phyloP scores from a whole-genome alignment of 2,113 vertebrate genomes.

The Sitta europaea region DNA sequence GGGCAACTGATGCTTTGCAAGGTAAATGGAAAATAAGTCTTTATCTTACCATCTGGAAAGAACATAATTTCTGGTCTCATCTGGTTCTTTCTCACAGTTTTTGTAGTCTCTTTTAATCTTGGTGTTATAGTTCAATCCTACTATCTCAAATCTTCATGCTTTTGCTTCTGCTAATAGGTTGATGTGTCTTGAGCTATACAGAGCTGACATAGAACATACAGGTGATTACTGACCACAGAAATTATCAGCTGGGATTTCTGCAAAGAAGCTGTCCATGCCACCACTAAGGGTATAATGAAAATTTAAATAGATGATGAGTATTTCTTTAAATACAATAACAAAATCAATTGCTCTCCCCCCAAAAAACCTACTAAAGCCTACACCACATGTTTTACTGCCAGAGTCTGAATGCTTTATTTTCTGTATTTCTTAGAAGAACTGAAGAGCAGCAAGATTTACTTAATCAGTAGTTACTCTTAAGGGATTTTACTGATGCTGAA shows the following conservation, averaged over 20 bases:
- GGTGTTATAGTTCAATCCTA: conserved; percentile 1
- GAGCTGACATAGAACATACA: neutral
- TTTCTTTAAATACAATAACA: neutral
- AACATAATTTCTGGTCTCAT: neutral
- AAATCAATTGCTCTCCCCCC: neutral
- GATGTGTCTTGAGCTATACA: neutral
- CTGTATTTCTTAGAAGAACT: conserved; percentile 31
- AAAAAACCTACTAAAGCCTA: neutral
- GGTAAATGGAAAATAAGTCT: conserved; percentile 16
- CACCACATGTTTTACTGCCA: neutral
- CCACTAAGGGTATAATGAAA: neutral
- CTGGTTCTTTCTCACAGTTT: conserved; percentile 23
- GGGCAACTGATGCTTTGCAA: conserved; percentile 10
- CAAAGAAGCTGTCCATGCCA: neutral
- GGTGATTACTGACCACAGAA: conserved; percentile 18
- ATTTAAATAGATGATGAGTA: neutral
- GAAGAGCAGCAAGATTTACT: conserved; percentile 49
- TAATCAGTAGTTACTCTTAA: neutral
- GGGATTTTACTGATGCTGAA: neutral
- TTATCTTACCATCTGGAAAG: conserved; percentile 16
- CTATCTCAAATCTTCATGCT: neutral
- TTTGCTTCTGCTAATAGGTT: conserved; percentile 30
- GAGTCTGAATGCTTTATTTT: neutral
- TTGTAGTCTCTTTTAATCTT: neutral
- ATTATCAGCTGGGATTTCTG: neutral